Base-by-base conservation (phyloP, 2,113 vertebrate genomes). In the Bothrops jararaca region DNA sequence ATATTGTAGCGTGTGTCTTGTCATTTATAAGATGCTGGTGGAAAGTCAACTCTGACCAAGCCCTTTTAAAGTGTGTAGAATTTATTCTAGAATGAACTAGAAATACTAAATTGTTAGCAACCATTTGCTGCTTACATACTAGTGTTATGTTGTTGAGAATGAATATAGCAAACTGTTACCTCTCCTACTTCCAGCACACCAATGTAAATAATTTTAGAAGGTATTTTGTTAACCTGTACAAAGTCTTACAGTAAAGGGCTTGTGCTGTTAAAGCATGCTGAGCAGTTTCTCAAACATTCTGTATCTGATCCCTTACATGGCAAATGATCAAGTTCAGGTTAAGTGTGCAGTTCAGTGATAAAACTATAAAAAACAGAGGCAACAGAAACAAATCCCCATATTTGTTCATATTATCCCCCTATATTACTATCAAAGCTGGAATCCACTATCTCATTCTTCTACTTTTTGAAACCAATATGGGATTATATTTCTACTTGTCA, bases 311-410 rank as follows among this genome's bases (percentile, higher is more conserved):
- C 56, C 48, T 23, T 34, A 34, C 26, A 24, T 91, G 89, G 86
- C 92, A 58, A 45, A 92, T 87, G 85, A 60, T 92, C 89, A 92
- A 39, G 58, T 93, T 50, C 89, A 93, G 53, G n/a, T 52, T 93
- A 90, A 89, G n/a, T 50, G 11, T 92, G 90, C n/a, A 91, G 89
- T 90, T 88, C 53, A n/a, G 0, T n/a, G 57, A 64, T 92, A 58
- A 86, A 90, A 91, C 85, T 85, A 29, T 80, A 64, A 50, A 88
- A 89, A 64, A 89, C 86, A 90, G 52, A 89, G 80, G 58, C 69
- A 50, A 20, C 86, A 56, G 24, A 54, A 42, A 26, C 69, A 88
- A 89, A 92, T 26, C 80, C 58, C 23, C 22, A 23, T 80, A 80
- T 80, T 80, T 80, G 18, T 80, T 80, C 74, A 80, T 80, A 80